Base-by-base conservation (phyloP, 1,140 invertebrate genomes). In the Leucophenga varia region DNA sequence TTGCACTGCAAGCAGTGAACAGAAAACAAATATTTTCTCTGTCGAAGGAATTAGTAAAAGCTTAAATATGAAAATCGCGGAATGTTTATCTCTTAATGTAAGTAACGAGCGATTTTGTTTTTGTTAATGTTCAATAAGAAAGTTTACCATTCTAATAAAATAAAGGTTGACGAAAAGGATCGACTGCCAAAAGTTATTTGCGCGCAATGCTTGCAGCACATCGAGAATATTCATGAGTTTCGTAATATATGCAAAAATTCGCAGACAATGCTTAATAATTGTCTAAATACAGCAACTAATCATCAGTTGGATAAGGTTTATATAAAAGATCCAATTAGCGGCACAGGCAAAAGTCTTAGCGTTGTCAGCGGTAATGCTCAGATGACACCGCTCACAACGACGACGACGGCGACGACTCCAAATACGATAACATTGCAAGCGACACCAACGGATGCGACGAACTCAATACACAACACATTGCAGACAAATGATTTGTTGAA, bases 181-280 rank as follows among this genome's bases (percentile, higher is more conserved):
- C 83, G 82, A 9, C 67, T 87, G 45, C 86, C 86, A 39, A 87
- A 87, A 78, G 82, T 84, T 16, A 79, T 87, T n/a, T 87, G 86
- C 57, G 77, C 78, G 4, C 79, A 80, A 34, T 87, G 85, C 59
- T 67, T 85, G 22, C 79, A 79, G 52, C 83, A 83, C 49, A 55
- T 87, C 35, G 85, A 87, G 42, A 80, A 75, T 28, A 82, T 80
- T 41, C 79, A 79, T 54, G 79, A 80, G 16, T 86, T 87, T 61
- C 73, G 83, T 45, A 80, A 84, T 52, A 80, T 81, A n/a, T 85
- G 84, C 51, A 76, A 81, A 2, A 84, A 79, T 52, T 84, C 86
- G 0, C 84, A 87, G 65, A 77, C 79, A 17, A 86, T 86, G 84
- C 56, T 87, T 3, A 83, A 81, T 43, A 82, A 80, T 22, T 87